Evolutionary conservation across 1,140 invertebrate genomes (phyloP), one percentile per base, ranked within the genome.

Genomic region (Procambarus clarkii): DNA sequence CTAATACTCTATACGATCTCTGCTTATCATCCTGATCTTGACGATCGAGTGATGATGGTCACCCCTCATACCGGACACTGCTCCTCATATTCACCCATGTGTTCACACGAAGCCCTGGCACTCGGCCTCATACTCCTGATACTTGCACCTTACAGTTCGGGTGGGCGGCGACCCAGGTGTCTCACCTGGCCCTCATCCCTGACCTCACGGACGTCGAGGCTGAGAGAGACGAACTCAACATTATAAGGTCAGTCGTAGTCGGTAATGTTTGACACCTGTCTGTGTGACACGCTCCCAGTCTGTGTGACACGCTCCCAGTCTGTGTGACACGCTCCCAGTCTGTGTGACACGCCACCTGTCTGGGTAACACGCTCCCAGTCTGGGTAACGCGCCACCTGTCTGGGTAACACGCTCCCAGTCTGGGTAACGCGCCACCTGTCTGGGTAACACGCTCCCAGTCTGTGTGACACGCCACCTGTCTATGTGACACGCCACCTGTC

Each of bases 151-250:
- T 13, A 50, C 98, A 99, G 96, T 98, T 99, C 95, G 98, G 98
- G 44, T 99, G 98, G 98, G 98, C 98, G 2, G 95, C 97, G 9
- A 97, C 97, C 1, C 98, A 99, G 95, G 98, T 99, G 93, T 98
- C 98, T 46, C 98, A 99, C 95, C 95, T 99, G 77, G 97, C 98
- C 4, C 94, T 96, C n/a, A 96, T 96, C 89, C 95, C 96, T 9
- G 95, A 95, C 91, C 93, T 96, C 7, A 96, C 97, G n/a, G 95
- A 96, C 8, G 96, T 96, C 93, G 96, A 97, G 93, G 96, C 97
- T 92, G 97, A 98, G 93, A 95, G 98, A 91, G 98, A 98, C 21
- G 96, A 97, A 94, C 95, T 99, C 8, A 97, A 97, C 88, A 97
- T 98, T n/a, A 96, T 97, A 18, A 96, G 98, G 97, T 98, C 95